Evolutionary conservation across 2,888 invertebrate genomes (phyloP).

Genomic region (Taphrorychus bicolor): DNA sequence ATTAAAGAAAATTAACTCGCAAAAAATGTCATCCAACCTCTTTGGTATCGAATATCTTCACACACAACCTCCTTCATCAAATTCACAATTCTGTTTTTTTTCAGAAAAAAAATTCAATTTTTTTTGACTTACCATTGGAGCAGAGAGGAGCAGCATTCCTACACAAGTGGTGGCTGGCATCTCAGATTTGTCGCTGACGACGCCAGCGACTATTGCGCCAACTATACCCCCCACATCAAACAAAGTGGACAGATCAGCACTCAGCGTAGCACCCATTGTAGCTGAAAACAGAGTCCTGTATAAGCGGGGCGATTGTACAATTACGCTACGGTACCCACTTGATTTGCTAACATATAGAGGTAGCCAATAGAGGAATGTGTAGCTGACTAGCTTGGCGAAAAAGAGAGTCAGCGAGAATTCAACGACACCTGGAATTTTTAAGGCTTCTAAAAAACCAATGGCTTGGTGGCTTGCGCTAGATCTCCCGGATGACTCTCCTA

Average conservation of each 20-base stretch:
- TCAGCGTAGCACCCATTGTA: slow-evolving; percentile 69
- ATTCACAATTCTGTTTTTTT: no score
- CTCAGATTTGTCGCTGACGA: slow-evolving; percentile 81
- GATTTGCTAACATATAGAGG: slow-evolving; percentile 87
- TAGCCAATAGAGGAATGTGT: slow-evolving; percentile 97
- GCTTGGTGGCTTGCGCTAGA: slow-evolving; percentile 49
- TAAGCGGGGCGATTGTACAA: slow-evolving; percentile 1
- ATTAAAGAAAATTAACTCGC: no score
- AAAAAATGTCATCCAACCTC: neutral
- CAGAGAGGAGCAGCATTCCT: slow-evolving; percentile 78
- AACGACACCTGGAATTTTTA: slow-evolving; percentile 82
- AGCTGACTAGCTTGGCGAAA: slow-evolving; percentile 95
- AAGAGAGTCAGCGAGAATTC: slow-evolving; percentile 94
- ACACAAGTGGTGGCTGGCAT: slow-evolving; percentile 90
- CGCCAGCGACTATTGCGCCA: slow-evolving; percentile 89
- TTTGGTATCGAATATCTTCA: neutral
- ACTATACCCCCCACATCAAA: slow-evolving; percentile 91
- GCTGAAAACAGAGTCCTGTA: slow-evolving; percentile 61
- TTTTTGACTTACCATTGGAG: slow-evolving; percentile 72
- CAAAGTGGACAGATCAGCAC: slow-evolving; percentile 80
- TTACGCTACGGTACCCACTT: slow-evolving; percentile 67
- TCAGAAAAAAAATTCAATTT: neutral
- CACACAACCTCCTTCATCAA: no score
- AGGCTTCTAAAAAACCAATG: slow-evolving; percentile 78
- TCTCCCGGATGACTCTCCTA: slow-evolving; percentile 41